Base-by-base conservation (phyloP, 1,140 invertebrate species). In the Rhizoglyphus robini region DNA sequence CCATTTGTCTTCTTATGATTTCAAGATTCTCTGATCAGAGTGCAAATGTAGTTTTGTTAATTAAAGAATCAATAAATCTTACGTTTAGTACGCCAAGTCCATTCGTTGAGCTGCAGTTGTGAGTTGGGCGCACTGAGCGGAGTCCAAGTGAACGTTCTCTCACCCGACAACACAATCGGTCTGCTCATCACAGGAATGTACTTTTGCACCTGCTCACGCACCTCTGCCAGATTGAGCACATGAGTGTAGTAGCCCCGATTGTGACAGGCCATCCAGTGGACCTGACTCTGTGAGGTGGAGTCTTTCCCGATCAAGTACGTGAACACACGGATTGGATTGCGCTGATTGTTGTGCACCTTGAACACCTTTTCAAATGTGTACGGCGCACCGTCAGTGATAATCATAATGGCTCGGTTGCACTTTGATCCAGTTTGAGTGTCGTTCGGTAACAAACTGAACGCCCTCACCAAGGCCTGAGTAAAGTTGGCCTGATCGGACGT, bases 331-430 rank as follows among this genome's bases (percentile, higher is more conserved):
- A 96, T 88, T 67, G 89, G 84, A 60, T 72, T 65, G 48, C 58
- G 51, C 18, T 64, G 69, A 13, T 51, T 65, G 76, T 96, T 97
- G 76, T 88, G 92, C 66, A 81, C 77, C 71, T 88, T 81, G 75
- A 97, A 97, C 51, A 96, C 84, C 70, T 91, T 86, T 72, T 92
- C 86, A 75, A 87, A 94, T 72, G 88, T 90, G 70, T 91, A 88
- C 18, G 95, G 92, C 25, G 95, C 89, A 29, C 95, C 96, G 78
- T 99, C 96, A 11, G 95, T 96, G 68, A 99, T 86, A 54, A 99
- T 76, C 94, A 99, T 98, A 71, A 99, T 98, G 11, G 93, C 94
- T 77, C 94, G 87, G 77, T 97, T 98, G 73, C 95, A 99, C 13
- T 94, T 86, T 67, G 82, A 80, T 5, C 90, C 65, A 32, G 66